Conservation (phyloP, 2,113 vertebrate genomes). For the Turdus rufiventris region DNA sequence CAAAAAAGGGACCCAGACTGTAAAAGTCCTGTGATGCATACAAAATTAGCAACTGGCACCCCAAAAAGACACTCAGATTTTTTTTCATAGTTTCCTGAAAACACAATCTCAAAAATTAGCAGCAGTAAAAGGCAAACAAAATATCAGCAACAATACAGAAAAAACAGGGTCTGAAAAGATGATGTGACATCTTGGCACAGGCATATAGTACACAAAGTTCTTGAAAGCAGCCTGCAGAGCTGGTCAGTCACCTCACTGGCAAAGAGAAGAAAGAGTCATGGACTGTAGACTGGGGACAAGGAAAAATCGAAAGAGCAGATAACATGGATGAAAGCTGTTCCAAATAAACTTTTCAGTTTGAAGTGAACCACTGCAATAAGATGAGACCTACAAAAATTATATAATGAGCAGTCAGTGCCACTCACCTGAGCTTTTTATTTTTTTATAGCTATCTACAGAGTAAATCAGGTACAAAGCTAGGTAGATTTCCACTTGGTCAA, state of each 20-base stretch:
- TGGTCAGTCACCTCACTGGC: not conserved
- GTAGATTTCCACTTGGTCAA: not conserved
- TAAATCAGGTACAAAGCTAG: not conserved
- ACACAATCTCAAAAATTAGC: not conserved
- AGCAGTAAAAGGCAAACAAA: not conserved
- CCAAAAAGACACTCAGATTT: not conserved
- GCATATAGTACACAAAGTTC: not conserved
- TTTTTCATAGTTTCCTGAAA: not conserved
- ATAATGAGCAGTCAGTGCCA: not conserved
- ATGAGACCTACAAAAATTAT: not conserved
- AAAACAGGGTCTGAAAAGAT: not conserved
- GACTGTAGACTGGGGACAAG: not conserved
- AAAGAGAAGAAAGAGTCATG: not conserved
- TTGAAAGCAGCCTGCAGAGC: not conserved
- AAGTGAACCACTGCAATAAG: not conserved
- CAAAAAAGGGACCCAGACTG: not conserved
- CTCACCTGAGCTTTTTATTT: not conserved
- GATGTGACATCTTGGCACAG: not conserved
- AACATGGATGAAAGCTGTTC: accelerated
- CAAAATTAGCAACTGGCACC: not conserved
- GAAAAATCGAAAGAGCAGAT: not conserved
- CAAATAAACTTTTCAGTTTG: not conserved
- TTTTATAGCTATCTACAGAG: not conserved
- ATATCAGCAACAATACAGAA: not conserved
- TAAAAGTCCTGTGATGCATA: not conserved